Evolutionary conservation across 2,113 vertebrate genomes (phyloP).

Genomic region (Pitta sordida): DNA sequence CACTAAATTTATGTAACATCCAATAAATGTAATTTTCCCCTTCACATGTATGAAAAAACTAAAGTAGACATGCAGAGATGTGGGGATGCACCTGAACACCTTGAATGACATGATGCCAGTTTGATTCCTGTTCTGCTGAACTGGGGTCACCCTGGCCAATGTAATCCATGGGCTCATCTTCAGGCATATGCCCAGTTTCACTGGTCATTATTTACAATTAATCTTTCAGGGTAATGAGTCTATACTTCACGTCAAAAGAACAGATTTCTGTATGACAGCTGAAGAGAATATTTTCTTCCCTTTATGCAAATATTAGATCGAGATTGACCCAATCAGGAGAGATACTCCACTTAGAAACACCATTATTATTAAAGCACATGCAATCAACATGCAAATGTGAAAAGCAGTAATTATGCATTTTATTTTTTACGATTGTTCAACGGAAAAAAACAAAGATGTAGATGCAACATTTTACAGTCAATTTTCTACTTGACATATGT

Average conservation of each 20-base stretch:
- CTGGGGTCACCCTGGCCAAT: background rate
- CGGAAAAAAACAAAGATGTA: background rate
- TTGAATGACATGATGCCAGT: background rate
- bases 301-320: background rate
- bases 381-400: conserved; percentile 4
- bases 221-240: background rate
- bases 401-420: background rate
- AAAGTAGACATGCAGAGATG: background rate
- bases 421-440: background rate
- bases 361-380: background rate
- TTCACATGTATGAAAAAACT: background rate
- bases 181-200: background rate
- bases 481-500: conserved; percentile 54
- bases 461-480: background rate
- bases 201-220: background rate
- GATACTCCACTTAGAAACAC: conserved; percentile 1
- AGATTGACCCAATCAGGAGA: background rate
- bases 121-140: background rate
- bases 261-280: background rate
- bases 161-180: background rate
- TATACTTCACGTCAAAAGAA: background rate
- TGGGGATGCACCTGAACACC: background rate
- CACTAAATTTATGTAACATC: background rate
- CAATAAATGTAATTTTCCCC: background rate
- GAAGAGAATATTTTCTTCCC: background rate